These are phyloP conservation scores for Stegodyphus mimosarum DNA, from an alignment of 1,140 invertebrate genomes.

Conservation along the genomic window DNA sequence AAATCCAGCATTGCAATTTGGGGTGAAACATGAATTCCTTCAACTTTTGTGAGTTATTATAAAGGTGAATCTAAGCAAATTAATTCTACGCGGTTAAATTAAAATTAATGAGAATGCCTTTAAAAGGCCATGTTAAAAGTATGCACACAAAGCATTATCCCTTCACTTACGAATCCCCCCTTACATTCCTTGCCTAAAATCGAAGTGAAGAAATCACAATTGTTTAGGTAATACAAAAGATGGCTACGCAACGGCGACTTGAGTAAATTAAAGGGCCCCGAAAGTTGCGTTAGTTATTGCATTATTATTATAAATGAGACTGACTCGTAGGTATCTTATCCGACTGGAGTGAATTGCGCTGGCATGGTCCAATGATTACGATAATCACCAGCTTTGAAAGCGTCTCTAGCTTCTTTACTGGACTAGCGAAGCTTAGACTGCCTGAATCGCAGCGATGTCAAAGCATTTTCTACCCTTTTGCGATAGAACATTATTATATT, in stretches of 20 bases:
- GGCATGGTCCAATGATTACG: constrained; percentile 8
- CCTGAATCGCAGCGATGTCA: background rate
- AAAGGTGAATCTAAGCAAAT: constrained; percentile 16
- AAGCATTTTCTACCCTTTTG: too few relatives aligned
- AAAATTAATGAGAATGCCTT: constrained; percentile 37
- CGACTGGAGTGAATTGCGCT: constrained; percentile 1
- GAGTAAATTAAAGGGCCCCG: constrained; percentile 30
- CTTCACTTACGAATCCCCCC: background rate
- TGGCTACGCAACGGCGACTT: background rate
- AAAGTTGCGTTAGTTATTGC: constrained; percentile 21
- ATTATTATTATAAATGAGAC: constrained; percentile 6
- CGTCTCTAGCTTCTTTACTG: background rate
- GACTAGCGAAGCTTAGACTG: background rate
- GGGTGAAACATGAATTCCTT: constrained; percentile 9
- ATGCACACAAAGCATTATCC: background rate
- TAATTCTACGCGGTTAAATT: constrained; percentile 21
- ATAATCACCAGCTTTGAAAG: constrained; percentile 44
- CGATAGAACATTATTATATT: too few relatives aligned
- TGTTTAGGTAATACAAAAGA: constrained; percentile 15
- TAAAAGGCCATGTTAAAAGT: background rate
- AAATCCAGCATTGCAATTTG: background rate
- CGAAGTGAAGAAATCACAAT: constrained; percentile 26
- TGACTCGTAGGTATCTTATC: background rate
- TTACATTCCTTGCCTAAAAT: too few relatives aligned
- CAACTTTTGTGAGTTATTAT: background rate